Conservation (phyloP, 2,797 vertebrate species). For the Sebastes paucispinis region DNA sequence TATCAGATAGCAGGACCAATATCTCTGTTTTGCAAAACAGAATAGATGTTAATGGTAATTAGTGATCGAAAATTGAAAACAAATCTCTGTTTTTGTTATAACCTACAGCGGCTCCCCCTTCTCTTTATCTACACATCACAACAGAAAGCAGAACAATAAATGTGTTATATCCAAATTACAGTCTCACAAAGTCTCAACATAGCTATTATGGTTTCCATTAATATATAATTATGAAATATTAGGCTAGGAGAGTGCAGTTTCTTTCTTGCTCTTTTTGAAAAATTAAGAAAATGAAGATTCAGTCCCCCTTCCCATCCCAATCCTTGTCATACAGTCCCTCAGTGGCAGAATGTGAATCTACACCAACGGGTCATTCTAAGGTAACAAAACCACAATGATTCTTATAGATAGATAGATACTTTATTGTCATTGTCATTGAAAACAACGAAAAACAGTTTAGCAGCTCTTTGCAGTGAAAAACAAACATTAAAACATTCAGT, state of each 20-base stretch:
- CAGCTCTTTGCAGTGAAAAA: too few species aligned
- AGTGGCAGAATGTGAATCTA: background rate
- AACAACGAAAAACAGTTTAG: too few species aligned
- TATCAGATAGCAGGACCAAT: background rate
- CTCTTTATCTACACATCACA: background rate
- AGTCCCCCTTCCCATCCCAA: background rate
- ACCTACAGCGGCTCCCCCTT: background rate
- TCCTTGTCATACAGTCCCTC: background rate
- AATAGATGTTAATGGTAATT: too few species aligned
- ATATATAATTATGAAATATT: background rate
- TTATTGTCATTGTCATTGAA: too few species aligned
- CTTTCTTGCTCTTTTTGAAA: too few species aligned
- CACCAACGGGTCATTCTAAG: background rate
- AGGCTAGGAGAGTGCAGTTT: background rate
- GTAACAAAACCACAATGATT: background rate
- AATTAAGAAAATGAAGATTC: background rate
- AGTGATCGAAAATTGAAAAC: too few species aligned
- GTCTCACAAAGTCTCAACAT: too few species aligned
- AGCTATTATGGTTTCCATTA: background rate
- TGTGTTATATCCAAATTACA: background rate
- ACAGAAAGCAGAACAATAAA: background rate
- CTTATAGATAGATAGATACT: too few species aligned
- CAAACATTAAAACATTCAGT: too few species aligned
- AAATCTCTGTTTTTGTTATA: too few species aligned
- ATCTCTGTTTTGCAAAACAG: background rate